These are phyloP conservation scores for Thunnus maccoyii DNA, from an alignment of 2,113 vertebrate genomes.

Conservation along the genomic window DNA sequence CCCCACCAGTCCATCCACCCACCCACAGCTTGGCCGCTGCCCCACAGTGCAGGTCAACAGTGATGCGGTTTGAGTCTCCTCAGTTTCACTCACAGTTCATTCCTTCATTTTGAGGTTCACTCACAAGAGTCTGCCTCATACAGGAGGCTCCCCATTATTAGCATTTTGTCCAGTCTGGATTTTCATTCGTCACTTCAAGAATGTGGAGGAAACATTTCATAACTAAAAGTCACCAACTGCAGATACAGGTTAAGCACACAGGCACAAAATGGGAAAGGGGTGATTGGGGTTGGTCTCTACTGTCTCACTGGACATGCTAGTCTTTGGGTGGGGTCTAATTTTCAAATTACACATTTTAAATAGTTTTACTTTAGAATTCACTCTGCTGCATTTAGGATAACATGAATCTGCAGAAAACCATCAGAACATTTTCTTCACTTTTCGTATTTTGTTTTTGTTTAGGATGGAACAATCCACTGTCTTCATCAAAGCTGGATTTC, in stretches of 20 bases:
- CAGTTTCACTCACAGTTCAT: conserved; percentile 67
- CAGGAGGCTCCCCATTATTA: conserved; percentile 50
- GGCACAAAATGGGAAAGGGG: conserved; percentile 62
- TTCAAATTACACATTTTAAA: conserved; percentile 50
- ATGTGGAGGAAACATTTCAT: conserved; percentile 50
- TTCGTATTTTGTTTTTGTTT: conserved; percentile 30
- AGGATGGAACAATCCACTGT: conserved; percentile 51
- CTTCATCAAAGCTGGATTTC: conserved; percentile 57
- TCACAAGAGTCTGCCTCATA: conserved; percentile 51
- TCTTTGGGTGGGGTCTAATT: conserved; percentile 59
- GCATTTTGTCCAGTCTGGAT: conserved; percentile 56
- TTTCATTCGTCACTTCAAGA: conserved; percentile 36
- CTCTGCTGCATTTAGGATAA: conserved; percentile 47
- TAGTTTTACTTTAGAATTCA: conserved; percentile 44
- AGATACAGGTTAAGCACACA: conserved; percentile 66
- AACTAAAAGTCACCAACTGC: conserved; percentile 46
- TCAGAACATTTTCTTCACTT: conserved; percentile 47
- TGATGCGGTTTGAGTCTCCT: conserved; percentile 82
- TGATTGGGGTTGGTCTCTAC: conserved; percentile 48
- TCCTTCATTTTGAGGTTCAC: conserved; percentile 54
- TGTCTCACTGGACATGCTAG: conserved; percentile 58
- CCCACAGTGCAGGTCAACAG: conserved; percentile 86
- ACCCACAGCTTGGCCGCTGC: conserved; percentile 58
- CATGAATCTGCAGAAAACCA: conserved; percentile 43
- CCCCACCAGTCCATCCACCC: conserved; percentile 42